phyloP scores from a whole-genome alignment of 1,140 invertebrate species.

The Drusus annulatus region DNA sequence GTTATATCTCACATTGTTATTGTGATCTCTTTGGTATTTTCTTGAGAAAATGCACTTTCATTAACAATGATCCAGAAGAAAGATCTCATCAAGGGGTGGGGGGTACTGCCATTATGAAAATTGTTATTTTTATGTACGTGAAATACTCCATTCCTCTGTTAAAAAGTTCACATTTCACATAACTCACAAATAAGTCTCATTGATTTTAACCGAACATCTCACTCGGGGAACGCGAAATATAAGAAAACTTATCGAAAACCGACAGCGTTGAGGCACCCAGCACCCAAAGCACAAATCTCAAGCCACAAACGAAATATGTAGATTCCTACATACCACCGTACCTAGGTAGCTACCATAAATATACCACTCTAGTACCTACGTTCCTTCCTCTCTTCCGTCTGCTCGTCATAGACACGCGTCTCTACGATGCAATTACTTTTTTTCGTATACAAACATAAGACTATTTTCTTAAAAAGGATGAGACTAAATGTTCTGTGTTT shows the following conservation, averaged over 20 bases:
- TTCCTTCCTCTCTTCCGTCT: not conserved
- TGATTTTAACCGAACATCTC: not conserved
- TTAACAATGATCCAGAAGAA: constrained; percentile 41
- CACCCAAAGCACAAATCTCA: constrained; percentile 8
- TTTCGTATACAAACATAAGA: too few species aligned
- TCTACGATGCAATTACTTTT: not conserved
- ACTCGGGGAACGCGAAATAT: constrained; percentile 3
- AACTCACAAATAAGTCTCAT: constrained; percentile 7
- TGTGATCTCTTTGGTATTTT: not conserved
- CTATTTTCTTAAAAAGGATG: too few species aligned
- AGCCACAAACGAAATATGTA: constrained; percentile 22
- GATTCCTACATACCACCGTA: not conserved
- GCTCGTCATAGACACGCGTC: constrained; percentile 11
- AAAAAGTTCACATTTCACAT: constrained; percentile 10
- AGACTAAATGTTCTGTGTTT: too few species aligned
- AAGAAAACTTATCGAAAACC: not conserved
- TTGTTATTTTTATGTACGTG: constrained; percentile 30
- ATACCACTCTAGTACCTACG: constrained; percentile 1
- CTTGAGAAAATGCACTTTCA: constrained; percentile 32
- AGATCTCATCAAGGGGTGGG: constrained; percentile 26
- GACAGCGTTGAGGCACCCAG: constrained; percentile 11
- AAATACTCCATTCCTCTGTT: constrained; percentile 13
- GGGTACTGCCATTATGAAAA: constrained; percentile 29
- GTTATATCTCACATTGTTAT: constrained; percentile 27
- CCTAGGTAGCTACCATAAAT: not conserved